A percentile compares a stretch with the other conserved stretches of the same genome.
Conservation (phyloP, 2,797 vertebrate genomes). For the Syngnathus acus region DNA sequence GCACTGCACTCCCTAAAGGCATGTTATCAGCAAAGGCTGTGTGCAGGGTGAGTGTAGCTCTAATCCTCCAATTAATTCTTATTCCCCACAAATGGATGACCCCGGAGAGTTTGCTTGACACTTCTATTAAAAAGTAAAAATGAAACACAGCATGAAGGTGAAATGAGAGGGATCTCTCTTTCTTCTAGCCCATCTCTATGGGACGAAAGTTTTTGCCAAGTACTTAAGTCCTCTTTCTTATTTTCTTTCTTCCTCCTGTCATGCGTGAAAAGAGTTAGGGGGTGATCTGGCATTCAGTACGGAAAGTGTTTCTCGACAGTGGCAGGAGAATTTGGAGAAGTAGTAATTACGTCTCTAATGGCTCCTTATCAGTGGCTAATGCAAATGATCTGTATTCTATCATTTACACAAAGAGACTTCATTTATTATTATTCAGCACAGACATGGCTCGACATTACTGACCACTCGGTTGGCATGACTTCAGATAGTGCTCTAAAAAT, state of each 20-base stretch:
- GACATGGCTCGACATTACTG: background rate
- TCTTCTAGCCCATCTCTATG: slow-evolving; percentile 38
- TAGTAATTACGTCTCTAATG: background rate
- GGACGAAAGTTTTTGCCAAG: slow-evolving; percentile 42
- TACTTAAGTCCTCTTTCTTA: slow-evolving; percentile 11
- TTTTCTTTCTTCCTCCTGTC: slow-evolving; percentile 10
- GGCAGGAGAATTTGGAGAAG: background rate
- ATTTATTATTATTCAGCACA: background rate
- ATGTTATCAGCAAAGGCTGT: slow-evolving; percentile 54
- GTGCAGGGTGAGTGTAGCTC: slow-evolving; percentile 49
- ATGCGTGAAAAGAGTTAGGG: background rate
- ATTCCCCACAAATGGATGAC: slow-evolving; percentile 53
- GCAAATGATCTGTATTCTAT: background rate
- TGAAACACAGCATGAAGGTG: slow-evolving; percentile 59
- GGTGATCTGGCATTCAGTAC: background rate
- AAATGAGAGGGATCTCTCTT: slow-evolving; percentile 41
- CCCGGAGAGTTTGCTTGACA: slow-evolving; percentile 50
- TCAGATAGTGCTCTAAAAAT: background rate
- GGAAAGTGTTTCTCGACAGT: background rate
- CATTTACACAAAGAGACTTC: background rate
- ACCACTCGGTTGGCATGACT: background rate
- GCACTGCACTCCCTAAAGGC: slow-evolving; percentile 32
- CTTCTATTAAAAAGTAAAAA: slow-evolving; percentile 62
- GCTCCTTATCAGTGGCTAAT: background rate
- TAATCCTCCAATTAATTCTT: slow-evolving; percentile 67